phyloP scores from a whole-genome alignment of 2,888 invertebrate species.

The Noctua fimbriata region DNA sequence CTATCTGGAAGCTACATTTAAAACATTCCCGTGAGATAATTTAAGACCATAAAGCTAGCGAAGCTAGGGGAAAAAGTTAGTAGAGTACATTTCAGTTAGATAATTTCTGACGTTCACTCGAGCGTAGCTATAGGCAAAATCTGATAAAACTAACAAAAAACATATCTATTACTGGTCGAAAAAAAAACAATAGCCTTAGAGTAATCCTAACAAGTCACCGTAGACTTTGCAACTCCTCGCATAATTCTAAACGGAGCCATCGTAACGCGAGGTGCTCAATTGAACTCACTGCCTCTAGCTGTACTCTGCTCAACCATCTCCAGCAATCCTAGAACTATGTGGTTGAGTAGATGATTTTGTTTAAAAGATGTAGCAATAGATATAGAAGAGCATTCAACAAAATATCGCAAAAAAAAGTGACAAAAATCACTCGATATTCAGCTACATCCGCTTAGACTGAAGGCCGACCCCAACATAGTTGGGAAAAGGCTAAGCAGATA shows the following conservation, averaged over 20 bases:
- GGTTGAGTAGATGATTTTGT: background rate
- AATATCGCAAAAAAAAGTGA: too few species aligned
- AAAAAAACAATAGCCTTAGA: background rate
- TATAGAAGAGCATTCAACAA: background rate
- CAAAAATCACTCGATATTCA: background rate
- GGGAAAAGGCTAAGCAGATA: too few species aligned
- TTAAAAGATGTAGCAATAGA: background rate
- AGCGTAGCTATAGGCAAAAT: too few species aligned
- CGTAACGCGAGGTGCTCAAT: slow-evolving; percentile 66
- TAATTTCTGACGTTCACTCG: background rate
- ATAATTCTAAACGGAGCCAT: slow-evolving; percentile 62
- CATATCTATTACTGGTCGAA: background rate
- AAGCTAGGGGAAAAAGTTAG: too few species aligned
- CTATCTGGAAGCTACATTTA: too few species aligned
- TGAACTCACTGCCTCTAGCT: slow-evolving; percentile 68
- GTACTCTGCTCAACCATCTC: slow-evolving; percentile 63
- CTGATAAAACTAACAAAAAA: background rate
- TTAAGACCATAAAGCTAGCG: too few species aligned
- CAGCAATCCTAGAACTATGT: slow-evolving; percentile 2
- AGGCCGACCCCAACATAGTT: background rate
- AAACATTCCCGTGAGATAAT: too few species aligned
- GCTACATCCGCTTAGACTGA: background rate
- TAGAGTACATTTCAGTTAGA: background rate
- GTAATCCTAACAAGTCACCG: background rate
- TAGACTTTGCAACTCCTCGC: slow-evolving; percentile 49